These are phyloP conservation scores for Sebastes dallii DNA, from an alignment of 2,797 vertebrate genomes.

Conservation along the genomic window DNA sequence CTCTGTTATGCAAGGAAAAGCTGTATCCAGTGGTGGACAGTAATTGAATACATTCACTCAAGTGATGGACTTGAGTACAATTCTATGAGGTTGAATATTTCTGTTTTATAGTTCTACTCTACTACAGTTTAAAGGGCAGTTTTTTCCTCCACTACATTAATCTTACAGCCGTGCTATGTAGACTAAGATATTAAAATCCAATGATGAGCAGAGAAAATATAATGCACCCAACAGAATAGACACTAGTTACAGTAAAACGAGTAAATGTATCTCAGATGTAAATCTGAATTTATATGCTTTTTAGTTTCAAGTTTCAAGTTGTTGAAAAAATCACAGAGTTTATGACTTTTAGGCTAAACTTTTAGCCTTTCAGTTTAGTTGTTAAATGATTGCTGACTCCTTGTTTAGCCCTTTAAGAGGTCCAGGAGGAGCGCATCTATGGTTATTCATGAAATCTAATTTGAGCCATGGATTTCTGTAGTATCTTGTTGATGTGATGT, in stretches of 20 bases:
- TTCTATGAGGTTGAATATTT: neutral
- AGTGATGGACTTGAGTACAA: neutral
- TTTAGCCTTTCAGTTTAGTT: neutral
- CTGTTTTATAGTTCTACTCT: neutral
- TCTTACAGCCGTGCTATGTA: neutral
- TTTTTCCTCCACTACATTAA: neutral
- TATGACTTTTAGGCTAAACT: neutral
- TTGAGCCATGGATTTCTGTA: neutral
- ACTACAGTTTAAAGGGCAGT: neutral
- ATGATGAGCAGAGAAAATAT: neutral
- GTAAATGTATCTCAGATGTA: neutral
- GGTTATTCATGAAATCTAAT: neutral
- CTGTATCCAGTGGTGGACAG: neutral
- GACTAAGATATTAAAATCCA: neutral
- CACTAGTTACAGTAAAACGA: neutral
- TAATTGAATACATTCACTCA: neutral
- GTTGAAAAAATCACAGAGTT: neutral
- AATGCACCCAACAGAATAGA: neutral
- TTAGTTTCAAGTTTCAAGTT: accelerated
- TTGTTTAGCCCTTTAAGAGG: neutral
- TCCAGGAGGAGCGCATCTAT: neutral
- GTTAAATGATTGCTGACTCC: neutral
- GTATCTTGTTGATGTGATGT: neutral
- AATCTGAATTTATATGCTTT: neutral
- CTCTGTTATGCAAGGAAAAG: neutral